Base-by-base conservation (phyloP, 2,888 invertebrate genomes). In the Dorcus hopei region DNA sequence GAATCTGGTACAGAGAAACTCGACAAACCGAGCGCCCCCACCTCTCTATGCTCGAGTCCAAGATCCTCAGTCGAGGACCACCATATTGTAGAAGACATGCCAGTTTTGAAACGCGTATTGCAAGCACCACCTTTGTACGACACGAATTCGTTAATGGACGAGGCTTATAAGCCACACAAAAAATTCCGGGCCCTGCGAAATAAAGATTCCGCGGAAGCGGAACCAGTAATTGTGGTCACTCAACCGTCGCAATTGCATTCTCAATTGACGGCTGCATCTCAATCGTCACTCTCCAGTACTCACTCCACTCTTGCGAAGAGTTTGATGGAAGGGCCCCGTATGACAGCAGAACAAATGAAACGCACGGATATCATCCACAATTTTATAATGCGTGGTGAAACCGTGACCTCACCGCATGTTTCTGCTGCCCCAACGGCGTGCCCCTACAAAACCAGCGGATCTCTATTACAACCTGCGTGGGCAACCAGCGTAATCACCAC, bases 91-190 rank as follows among this genome's bases (percentile, higher is more conserved):
- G 91, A 92, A 75, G 94, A 95, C 72, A 95, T 95, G 95, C 95
- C 95, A 3, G 95, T 95, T 67, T 80, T 96, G 69, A 95, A 95
- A 77, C 86, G 95, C 53, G 95, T 95, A 2, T 83, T 96, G 16
- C 93, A 95, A 76, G 95, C 95, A 1, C 95, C 95, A 1, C 95
- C 95, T 0, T 80, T 95, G 6, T 93, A 94, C 78, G 93, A 94
- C 74, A 93, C 94, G 56, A 91, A 91, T 74, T 89, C 91, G 2
- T 80, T 95, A 57, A 95, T 95, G 94, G 94, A 95, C 77, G 95
- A 94, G 79, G 94, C 94, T 11, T 95, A 95, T 81, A 93, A 95
- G 77, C 95, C 95, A 61, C 95, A 95, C 83, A 95, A 95, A 80
- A 95, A 95, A 79, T 95, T 95, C 85, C 87, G 95, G 47, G 93